Evolutionary conservation across 2,797 vertebrate species (phyloP).

Genomic region (Tiaroga cobitis): DNA sequence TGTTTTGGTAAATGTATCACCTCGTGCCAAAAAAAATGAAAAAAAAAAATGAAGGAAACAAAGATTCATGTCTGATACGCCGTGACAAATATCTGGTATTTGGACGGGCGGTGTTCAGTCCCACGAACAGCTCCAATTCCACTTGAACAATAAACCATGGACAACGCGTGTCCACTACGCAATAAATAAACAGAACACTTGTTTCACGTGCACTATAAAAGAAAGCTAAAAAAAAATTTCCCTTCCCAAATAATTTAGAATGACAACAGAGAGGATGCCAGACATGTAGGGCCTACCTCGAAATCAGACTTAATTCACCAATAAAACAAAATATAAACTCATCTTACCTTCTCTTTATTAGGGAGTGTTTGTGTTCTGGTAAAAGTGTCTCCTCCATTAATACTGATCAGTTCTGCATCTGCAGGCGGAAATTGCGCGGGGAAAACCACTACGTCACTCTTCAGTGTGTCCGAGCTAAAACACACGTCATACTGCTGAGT

Average conservation of each 20-base stretch:
- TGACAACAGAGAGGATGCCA: not conserved
- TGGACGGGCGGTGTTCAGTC: not conserved
- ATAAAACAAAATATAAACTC: not conserved
- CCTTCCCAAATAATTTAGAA: not conserved
- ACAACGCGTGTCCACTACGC: not conserved
- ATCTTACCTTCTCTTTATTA: slow-evolving; percentile 58
- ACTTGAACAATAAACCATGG: not conserved
- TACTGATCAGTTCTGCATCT: slow-evolving; percentile 58
- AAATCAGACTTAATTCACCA: not conserved
- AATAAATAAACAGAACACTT: too few relatives aligned
- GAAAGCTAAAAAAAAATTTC: too few relatives aligned
- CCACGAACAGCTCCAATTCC: not conserved
- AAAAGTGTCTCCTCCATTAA: slow-evolving; percentile 58
- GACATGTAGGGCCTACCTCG: too few relatives aligned
- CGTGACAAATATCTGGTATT: not conserved
- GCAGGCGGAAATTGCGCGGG: slow-evolving; percentile 57
- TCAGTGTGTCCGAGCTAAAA: slow-evolving; percentile 70
- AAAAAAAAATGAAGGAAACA: not conserved
- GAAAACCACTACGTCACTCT: slow-evolving; percentile 70
- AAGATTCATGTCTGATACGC: not conserved
- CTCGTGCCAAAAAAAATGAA: not conserved
- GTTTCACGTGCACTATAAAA: not conserved
- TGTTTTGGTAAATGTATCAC: not conserved
- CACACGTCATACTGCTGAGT: slow-evolving; percentile 74
- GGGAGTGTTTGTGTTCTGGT: slow-evolving; percentile 55